These are phyloP conservation scores for Hecatera dysodea DNA, from an alignment of 2,888 invertebrate species.

Conservation along the genomic window DNA sequence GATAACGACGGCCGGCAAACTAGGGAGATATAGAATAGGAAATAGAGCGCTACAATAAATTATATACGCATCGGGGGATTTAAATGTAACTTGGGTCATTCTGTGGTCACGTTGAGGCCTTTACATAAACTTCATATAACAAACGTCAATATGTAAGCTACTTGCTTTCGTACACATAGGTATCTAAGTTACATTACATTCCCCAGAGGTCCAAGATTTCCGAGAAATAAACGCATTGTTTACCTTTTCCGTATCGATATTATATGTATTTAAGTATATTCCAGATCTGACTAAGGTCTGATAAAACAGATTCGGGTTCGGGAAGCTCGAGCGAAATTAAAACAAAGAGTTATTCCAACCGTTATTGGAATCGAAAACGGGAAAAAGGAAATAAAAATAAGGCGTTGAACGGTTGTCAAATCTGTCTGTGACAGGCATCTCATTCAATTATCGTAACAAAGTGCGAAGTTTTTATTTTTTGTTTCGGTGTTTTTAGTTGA, in stretches of 20 bases:
- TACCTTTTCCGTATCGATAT: slow-evolving; percentile 52
- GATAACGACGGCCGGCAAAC: slow-evolving; percentile 56
- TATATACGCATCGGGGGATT: slow-evolving; percentile 17
- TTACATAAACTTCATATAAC: slow-evolving; percentile 47
- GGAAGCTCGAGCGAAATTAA: slow-evolving; percentile 57
- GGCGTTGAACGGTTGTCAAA: slow-evolving; percentile 69
- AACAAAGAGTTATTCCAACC: slow-evolving; percentile 63
- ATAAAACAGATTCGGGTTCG: slow-evolving; percentile 53
- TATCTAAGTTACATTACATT: slow-evolving; percentile 51
- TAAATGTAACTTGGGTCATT: slow-evolving; percentile 10
- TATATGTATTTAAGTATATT: slow-evolving; percentile 46
- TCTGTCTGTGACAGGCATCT: slow-evolving; percentile 67
- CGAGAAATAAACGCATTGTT: slow-evolving; percentile 57
- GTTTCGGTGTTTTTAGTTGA: slow-evolving; percentile 40
- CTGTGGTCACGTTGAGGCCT: slow-evolving; percentile 2
- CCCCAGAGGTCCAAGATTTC: slow-evolving; percentile 48
- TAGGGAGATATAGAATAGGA: slow-evolving; percentile 42
- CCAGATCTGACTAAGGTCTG: slow-evolving; percentile 46
- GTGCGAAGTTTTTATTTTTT: slow-evolving; percentile 57
- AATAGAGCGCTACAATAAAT: slow-evolving; percentile 35
- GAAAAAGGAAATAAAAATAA: slow-evolving; percentile 66
- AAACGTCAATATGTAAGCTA: slow-evolving; percentile 47
- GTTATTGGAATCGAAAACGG: slow-evolving; percentile 58
- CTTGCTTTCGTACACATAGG: slow-evolving; percentile 42
- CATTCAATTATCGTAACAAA: slow-evolving; percentile 68